A percentile compares a stretch with the other conserved stretches of the same genome.
phyloP scores from a whole-genome alignment of 2,113 vertebrate species.

The Reinhardtius hippoglossoides region DNA sequence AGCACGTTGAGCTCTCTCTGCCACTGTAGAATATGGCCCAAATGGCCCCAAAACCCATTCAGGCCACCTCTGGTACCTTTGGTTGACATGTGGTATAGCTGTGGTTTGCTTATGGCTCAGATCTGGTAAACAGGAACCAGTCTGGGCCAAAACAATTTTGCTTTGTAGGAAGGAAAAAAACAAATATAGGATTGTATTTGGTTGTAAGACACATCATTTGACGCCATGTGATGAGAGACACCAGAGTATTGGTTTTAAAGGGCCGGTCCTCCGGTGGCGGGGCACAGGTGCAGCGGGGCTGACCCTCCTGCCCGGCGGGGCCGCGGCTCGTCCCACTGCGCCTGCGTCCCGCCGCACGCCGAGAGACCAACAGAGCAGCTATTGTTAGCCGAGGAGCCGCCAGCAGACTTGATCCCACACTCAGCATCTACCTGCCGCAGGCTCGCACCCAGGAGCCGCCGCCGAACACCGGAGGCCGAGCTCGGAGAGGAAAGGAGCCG shows the following conservation, averaged over 20 bases:
- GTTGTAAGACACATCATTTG: too few relatives aligned
- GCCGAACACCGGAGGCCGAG: conserved; percentile 35
- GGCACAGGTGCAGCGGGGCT: conserved; percentile 64
- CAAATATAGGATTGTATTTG: too few relatives aligned
- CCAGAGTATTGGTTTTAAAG: not conserved
- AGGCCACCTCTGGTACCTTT: too few relatives aligned
- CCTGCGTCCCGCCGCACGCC: conserved; percentile 70
- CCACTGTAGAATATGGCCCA: too few relatives aligned
- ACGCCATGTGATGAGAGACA: too few relatives aligned
- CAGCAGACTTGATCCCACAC: conserved; percentile 54
- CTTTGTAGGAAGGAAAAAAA: too few relatives aligned
- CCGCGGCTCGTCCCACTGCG: conserved; percentile 64
- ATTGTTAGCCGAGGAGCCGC: conserved; percentile 72
- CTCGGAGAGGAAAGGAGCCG: conserved; percentile 30
- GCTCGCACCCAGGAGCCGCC: conserved; percentile 42
- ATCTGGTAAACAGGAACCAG: too few relatives aligned
- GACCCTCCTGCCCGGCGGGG: not conserved
- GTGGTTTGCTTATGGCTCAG: too few relatives aligned
- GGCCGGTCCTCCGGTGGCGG: not conserved
- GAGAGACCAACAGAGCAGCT: conserved; percentile 69
- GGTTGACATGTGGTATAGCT: too few relatives aligned
- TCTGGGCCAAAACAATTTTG: too few relatives aligned
- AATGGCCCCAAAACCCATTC: too few relatives aligned
- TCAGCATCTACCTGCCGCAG: conserved; percentile 70
- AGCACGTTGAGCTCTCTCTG: too few relatives aligned